phyloP scores from a whole-genome alignment of 2,888 invertebrate species.

The Xanthorhoe designata region DNA sequence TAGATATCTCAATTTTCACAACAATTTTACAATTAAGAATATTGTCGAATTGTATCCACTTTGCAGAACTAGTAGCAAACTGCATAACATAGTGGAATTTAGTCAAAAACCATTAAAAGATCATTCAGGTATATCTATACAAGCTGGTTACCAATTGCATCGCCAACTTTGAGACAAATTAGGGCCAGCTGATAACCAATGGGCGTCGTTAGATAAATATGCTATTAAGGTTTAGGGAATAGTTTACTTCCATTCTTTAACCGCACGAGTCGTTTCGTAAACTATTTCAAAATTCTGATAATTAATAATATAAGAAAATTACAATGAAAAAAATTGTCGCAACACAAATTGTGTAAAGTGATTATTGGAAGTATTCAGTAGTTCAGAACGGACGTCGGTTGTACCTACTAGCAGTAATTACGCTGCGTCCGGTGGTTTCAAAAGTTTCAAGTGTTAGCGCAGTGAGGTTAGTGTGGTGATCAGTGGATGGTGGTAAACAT shows the following conservation, averaged over 20 bases:
- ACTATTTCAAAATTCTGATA: conserved; percentile 34
- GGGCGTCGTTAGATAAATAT: conserved; percentile 73
- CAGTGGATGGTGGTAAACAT: conserved; percentile 56
- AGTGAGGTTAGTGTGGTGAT: conserved; percentile 51
- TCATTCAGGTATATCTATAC: conserved; percentile 54
- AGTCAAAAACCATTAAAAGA: conserved; percentile 54
- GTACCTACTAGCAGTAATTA: conserved; percentile 58
- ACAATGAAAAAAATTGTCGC: conserved; percentile 37
- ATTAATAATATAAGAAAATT: conserved; percentile 34
- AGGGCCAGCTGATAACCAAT: conserved; percentile 67
- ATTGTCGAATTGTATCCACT: conserved; percentile 23
- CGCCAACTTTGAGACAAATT: conserved; percentile 59
- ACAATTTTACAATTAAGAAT: conserved; percentile 4
- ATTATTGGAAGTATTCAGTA: conserved; percentile 38
- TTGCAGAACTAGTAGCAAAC: conserved; percentile 19
- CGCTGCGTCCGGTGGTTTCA: conserved; percentile 71
- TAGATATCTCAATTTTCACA: conserved; percentile 8
- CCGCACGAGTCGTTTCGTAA: conserved; percentile 30
- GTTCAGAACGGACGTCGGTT: conserved; percentile 39
- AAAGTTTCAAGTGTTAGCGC: conserved; percentile 55
- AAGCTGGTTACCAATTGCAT: conserved; percentile 52
- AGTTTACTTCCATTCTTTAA: conserved; percentile 42
- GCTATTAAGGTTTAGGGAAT: conserved; percentile 68
- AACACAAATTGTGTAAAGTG: conserved; percentile 34
- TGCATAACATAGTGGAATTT: conserved; percentile 34